Evolutionary conservation across 1,140 invertebrate genomes (phyloP).

Genomic region (Aethina tumida): DNA sequence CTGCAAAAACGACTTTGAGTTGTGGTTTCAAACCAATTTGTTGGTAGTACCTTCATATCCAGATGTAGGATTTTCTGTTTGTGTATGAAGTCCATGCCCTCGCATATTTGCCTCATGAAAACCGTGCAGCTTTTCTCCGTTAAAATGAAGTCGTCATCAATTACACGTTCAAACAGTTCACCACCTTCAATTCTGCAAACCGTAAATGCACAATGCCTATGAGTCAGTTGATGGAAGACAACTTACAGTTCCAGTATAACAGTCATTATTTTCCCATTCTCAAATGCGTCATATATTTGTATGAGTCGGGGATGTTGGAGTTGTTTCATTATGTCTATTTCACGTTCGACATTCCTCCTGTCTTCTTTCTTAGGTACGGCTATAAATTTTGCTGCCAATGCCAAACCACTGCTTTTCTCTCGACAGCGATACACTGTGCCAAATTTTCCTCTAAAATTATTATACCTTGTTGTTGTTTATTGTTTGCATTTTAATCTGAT

Average conservation of each 20-base stretch:
- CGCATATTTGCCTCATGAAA: slow-evolving; percentile 95
- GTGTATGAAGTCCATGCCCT: slow-evolving; percentile 94
- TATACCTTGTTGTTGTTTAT: not conserved
- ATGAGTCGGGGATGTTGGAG: slow-evolving; percentile 89
- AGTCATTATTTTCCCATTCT: slow-evolving; percentile 85
- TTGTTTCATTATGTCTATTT: slow-evolving; percentile 92
- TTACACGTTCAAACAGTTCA: slow-evolving; percentile 95
- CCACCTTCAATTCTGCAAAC: slow-evolving; percentile 85
- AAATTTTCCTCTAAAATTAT: slow-evolving; percentile 83
- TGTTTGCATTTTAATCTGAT: not conserved
- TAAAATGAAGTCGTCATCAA: slow-evolving; percentile 93
- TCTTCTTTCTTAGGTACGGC: slow-evolving; percentile 76
- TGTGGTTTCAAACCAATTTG: not conserved
- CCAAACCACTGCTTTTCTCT: slow-evolving; percentile 69
- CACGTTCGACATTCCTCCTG: slow-evolving; percentile 80
- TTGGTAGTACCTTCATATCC: slow-evolving; percentile 76
- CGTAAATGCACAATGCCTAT: slow-evolving; percentile 5
- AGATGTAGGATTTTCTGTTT: slow-evolving; percentile 88
- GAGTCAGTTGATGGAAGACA: not conserved
- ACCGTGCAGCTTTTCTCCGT: slow-evolving; percentile 92
- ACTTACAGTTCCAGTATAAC: slow-evolving; percentile 95
- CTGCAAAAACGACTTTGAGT: slow-evolving; percentile 39
- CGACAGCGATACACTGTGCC: slow-evolving; percentile 89
- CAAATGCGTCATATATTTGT: slow-evolving; percentile 93
- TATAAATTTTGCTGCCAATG: slow-evolving; percentile 90